Evolutionary conservation across 2,888 invertebrate genomes (phyloP).

Genomic region (Dioctria rufipes): DNA sequence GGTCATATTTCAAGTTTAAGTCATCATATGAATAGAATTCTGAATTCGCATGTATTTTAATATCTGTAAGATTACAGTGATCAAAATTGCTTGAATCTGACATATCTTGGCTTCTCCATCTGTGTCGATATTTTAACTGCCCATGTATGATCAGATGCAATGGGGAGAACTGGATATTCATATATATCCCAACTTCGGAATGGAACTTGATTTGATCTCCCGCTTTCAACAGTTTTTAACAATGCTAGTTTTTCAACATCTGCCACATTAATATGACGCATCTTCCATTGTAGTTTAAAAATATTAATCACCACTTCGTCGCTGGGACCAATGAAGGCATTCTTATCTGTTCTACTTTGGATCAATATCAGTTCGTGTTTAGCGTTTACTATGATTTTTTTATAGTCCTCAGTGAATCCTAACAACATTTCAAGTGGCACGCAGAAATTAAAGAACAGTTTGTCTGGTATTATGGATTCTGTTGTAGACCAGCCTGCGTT

Average conservation of each 20-base stretch:
- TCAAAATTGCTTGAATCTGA: too few relatives aligned
- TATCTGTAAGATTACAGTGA: too few relatives aligned
- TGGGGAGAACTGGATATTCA: conserved; percentile 61
- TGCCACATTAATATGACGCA: conserved; percentile 45
- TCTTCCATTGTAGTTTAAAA: too few relatives aligned
- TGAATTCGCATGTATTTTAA: too few relatives aligned
- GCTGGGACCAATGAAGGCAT: conserved; percentile 51
- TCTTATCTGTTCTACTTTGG: conserved; percentile 49
- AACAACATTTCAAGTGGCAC: conserved; percentile 65
- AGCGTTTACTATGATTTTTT: conserved; percentile 62
- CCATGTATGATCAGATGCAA: conserved; percentile 59
- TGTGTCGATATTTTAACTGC: conserved; percentile 62
- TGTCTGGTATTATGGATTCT: conserved; percentile 25
- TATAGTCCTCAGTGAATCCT: conserved; percentile 67
- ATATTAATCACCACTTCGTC: too few relatives aligned
- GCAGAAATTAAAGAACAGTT: conserved; percentile 63
- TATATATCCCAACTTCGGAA: background rate
- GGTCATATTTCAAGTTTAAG: too few relatives aligned
- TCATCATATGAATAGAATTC: too few relatives aligned
- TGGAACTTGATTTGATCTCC: conserved; percentile 18
- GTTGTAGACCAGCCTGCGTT: conserved; percentile 59
- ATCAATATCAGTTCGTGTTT: too few relatives aligned
- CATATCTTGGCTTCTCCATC: conserved; percentile 61
- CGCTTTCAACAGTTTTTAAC: conserved; percentile 27
- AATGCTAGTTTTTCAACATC: conserved; percentile 39